Percentiles rank a stretch among this genome's conserved stretches.
Conservation (phyloP, 2,113 vertebrate genomes). For the Erythrocercus mccallii region DNA sequence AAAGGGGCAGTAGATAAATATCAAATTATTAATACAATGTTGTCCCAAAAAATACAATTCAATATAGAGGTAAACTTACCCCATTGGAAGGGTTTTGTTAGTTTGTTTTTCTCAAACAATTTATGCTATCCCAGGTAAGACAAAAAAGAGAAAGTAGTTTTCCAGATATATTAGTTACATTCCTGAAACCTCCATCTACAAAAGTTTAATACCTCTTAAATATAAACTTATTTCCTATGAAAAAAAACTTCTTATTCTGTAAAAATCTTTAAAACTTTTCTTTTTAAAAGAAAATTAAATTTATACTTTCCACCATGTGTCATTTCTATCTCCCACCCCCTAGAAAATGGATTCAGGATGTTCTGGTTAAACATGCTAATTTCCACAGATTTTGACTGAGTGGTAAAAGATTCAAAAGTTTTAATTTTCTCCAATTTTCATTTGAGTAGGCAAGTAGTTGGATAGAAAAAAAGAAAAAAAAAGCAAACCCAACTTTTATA, state of each 20-base stretch:
- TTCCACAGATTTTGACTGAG: background rate
- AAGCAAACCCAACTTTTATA: rapidly evolving
- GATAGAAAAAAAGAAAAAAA: background rate
- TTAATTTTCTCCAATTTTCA: background rate
- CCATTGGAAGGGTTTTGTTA: background rate
- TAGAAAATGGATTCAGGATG: background rate
- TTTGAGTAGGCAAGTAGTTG: background rate
- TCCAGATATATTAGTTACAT: background rate
- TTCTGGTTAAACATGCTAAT: background rate
- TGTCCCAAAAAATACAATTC: background rate
- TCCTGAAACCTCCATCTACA: background rate
- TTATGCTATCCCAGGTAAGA: background rate
- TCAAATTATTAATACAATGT: background rate
- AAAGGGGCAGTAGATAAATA: background rate
- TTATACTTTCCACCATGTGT: background rate
- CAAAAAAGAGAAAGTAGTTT: background rate
- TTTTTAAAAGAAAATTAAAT: background rate
- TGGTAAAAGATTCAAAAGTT: background rate
- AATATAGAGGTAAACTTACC: background rate
- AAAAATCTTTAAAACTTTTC: background rate
- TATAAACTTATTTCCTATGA: background rate
- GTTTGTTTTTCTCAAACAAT: background rate
- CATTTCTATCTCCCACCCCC: background rate
- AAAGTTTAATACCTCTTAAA: background rate
- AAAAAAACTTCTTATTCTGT: background rate